Conservation (phyloP, 2,888 invertebrate genomes). For the Rhagium mordax region DNA sequence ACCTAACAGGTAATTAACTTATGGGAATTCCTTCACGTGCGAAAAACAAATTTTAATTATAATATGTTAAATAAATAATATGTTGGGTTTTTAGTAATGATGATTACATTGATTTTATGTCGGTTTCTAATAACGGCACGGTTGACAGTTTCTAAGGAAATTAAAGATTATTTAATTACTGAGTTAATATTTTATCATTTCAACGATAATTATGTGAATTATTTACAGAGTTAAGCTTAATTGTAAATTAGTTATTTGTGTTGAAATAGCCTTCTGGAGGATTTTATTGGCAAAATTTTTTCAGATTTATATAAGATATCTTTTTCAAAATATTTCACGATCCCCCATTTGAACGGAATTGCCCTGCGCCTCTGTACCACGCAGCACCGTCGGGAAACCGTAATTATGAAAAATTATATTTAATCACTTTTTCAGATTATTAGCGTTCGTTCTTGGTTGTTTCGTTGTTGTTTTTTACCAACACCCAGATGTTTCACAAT, state of each 20-base stretch:
- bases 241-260: neutral
- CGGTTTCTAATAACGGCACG: neutral
- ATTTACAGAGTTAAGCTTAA: neutral
- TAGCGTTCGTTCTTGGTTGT: constrained; percentile 33
- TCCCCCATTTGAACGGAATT: neutral
- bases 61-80: constrained; percentile 1
- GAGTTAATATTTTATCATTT: neutral
- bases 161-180: neutral
- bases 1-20: constrained; percentile 35
- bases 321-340: neutral
- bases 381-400: constrained; percentile 50
- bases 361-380: constrained; percentile 10
- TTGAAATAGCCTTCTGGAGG: no score
- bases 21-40: constrained; percentile 29
- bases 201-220: neutral
- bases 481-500: constrained; percentile 45
- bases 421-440: constrained; percentile 58
- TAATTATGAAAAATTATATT: constrained; percentile 65
- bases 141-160: neutral
- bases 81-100: neutral
- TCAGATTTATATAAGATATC: no score
- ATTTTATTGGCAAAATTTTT: no score
- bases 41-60: constrained; percentile 25
- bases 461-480: constrained; percentile 35
- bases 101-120: neutral